Percentiles rank a stretch among this genome's conserved stretches.
phyloP scores from a whole-genome alignment of 35 echinoderm and acorn worm species.

The Antedon bifida region DNA sequence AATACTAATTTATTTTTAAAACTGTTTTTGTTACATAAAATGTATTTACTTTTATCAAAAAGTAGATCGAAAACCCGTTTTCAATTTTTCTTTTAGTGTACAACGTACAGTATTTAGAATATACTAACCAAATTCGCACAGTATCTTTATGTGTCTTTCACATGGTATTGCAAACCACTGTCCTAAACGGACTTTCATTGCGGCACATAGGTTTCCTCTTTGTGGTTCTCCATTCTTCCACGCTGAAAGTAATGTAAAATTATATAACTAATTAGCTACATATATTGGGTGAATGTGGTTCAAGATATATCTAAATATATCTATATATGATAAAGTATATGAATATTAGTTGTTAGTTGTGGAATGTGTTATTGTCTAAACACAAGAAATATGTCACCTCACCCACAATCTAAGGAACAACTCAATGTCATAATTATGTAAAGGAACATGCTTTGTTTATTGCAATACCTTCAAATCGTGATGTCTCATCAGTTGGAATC shows the following conservation, averaged over 20 bases:
- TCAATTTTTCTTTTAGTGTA: no score
- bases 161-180: neutral
- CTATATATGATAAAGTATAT: neutral
- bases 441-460: neutral
- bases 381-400: neutral
- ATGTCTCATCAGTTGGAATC: neutral
- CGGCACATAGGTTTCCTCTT: neutral
- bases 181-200: neutral
- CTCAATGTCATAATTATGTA: neutral
- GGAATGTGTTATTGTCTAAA: neutral
- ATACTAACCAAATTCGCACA: neutral
- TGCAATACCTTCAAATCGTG: neutral
- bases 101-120: neutral
- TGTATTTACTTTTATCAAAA: no score
- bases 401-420: neutral
- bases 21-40: no score
- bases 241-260: neutral
- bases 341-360: neutral
- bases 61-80: no score
- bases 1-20: no score
- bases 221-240: neutral
- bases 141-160: neutral
- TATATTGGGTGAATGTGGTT: neutral
- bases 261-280: neutral
- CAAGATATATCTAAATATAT: neutral